Conservation (phyloP, 2,113 vertebrate genomes). For the Myrmecophaga tridactyla region DNA sequence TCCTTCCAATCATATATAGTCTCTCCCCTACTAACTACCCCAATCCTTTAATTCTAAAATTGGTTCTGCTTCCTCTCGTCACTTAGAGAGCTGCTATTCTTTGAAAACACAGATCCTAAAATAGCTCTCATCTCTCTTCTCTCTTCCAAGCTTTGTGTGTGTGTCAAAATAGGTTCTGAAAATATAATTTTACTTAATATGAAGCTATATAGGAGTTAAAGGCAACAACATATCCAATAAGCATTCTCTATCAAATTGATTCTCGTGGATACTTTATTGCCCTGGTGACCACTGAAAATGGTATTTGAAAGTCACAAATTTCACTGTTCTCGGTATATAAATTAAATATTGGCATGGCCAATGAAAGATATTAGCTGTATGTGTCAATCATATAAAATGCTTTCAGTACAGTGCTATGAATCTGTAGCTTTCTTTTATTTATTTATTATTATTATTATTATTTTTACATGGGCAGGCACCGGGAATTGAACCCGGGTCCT, state of each 20-base stretch:
- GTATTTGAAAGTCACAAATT: background rate
- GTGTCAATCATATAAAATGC: background rate
- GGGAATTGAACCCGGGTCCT: too few species aligned
- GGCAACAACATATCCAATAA: background rate
- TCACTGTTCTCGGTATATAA: background rate
- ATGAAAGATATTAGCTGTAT: background rate
- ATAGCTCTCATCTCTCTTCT: background rate
- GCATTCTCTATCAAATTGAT: background rate
- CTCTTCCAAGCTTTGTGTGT: background rate
- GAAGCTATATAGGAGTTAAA: background rate
- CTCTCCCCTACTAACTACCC: background rate
- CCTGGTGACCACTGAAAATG: background rate
- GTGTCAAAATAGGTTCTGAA: slow-evolving; percentile 17
- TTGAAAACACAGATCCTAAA: slow-evolving; percentile 38
- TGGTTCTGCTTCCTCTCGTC: background rate
- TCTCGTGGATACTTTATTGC: background rate
- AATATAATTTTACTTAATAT: background rate
- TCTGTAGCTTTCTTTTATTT: background rate
- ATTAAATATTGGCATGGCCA: background rate
- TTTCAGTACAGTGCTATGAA: background rate
- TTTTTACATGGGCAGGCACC: too few species aligned
- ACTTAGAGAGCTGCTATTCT: background rate
- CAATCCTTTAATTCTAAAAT: slow-evolving; percentile 8
- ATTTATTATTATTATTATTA: too few species aligned
- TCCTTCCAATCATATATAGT: background rate